Evolutionary conservation across 2,113 vertebrate genomes (phyloP).

Genomic region (Proteles cristata): DNA sequence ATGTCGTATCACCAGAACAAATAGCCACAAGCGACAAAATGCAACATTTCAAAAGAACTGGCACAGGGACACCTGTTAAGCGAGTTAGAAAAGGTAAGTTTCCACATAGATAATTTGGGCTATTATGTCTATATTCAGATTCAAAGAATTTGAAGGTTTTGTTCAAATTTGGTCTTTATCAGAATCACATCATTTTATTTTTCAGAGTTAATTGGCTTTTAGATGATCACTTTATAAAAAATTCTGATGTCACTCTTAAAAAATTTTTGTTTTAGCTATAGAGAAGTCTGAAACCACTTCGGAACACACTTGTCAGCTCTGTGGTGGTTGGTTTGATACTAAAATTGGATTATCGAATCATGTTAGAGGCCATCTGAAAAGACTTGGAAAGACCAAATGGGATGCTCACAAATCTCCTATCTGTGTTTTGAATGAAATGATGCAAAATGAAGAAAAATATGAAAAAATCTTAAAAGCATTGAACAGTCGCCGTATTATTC

Average conservation of each 20-base stretch:
- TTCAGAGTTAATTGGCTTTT: conserved; percentile 66
- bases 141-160: conserved; percentile 52
- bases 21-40: conserved; percentile 94
- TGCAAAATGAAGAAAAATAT: conserved; percentile 93
- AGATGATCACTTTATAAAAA: conserved; percentile 52
- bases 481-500: conserved; percentile 91
- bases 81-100: conserved; percentile 93
- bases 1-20: conserved; percentile 95
- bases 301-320: conserved; percentile 93
- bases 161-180: conserved; percentile 59
- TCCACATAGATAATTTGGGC: conserved; percentile 19
- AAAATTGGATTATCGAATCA: conserved; percentile 98
- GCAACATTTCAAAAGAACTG: conserved; percentile 93
- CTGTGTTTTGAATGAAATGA: conserved; percentile 93
- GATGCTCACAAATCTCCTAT: conserved; percentile 94
- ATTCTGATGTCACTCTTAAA: conserved; percentile 77
- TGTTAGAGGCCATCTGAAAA: conserved; percentile 95
- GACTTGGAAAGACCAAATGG: conserved; percentile 92
- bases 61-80: conserved; percentile 88
- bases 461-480: conserved; percentile 93
- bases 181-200: conserved; percentile 46
- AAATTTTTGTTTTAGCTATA: conserved; percentile 86
- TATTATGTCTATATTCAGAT: conserved; percentile 19
- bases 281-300: conserved; percentile 92
- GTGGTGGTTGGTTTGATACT: conserved; percentile 95